Evolutionary conservation across 1,140 invertebrate genomes (phyloP).

Genomic region (Euura lappo): DNA sequence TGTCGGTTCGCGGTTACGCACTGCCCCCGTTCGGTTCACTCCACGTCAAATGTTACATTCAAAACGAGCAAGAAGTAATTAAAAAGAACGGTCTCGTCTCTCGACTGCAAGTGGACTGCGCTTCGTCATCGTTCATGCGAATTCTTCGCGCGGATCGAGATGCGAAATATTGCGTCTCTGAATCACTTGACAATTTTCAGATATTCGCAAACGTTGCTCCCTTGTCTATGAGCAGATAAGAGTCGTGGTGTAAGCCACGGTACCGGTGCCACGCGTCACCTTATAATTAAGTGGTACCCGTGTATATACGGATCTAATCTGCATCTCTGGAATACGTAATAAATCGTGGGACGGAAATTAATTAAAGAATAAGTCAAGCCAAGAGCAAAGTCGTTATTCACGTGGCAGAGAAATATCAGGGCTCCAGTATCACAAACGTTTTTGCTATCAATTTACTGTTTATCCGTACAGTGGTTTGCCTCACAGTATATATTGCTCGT

Average conservation of each 20-base stretch:
- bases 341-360: background rate
- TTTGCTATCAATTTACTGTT: background rate
- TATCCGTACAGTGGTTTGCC: background rate
- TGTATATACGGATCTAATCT: conserved; percentile 4
- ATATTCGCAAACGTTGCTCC: background rate
- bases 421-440: background rate
- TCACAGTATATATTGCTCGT: background rate
- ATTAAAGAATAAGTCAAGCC: conserved; percentile 7
- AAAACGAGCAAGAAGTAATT: background rate
- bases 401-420: background rate
- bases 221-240: background rate
- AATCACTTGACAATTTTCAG: background rate
- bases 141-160: background rate
- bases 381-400: conserved; percentile 7
- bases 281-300: conserved; percentile 3
- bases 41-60: background rate
- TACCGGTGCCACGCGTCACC: background rate
- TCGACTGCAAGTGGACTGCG: background rate
- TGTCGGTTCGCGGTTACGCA: background rate
- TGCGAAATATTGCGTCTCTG: too few species aligned
- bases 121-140: background rate
- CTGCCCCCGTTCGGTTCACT: background rate
- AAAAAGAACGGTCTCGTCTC: background rate
- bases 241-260: background rate
- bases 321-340: conserved; percentile 1